Evolutionary conservation across 2,888 invertebrate genomes (phyloP).

Genomic region (Encarsia formosa): DNA sequence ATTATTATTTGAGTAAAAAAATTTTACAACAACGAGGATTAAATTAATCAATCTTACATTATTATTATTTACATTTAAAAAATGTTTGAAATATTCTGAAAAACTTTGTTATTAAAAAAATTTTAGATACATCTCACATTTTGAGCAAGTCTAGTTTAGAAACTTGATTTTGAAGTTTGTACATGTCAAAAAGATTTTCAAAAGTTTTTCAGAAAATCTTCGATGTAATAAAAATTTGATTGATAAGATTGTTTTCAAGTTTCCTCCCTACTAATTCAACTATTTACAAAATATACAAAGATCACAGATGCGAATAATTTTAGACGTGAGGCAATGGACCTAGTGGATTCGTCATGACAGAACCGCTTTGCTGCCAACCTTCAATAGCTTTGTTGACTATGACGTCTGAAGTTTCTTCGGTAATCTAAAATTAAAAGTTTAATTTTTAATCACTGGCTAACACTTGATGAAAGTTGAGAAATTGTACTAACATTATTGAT

Average conservation of each 20-base stretch:
- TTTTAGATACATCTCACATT: no score
- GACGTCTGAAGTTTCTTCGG: slow-evolving; percentile 75
- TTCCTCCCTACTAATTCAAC: slow-evolving; percentile 1
- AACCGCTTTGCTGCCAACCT: slow-evolving; percentile 79
- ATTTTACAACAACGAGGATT: no score
- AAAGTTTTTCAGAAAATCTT: neutral
- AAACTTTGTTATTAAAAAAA: no score
- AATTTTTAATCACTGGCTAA: neutral
- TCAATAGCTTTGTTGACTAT: slow-evolving; percentile 84
- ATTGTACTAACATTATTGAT: slow-evolving; percentile 60
- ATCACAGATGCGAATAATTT: no score
- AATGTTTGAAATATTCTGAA: no score
- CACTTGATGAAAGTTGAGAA: neutral
- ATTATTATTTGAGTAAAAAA: no score
- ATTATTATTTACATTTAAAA: no score
- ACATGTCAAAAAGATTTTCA: no score
- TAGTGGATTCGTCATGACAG: slow-evolving; percentile 47
- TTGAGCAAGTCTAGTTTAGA: no score
- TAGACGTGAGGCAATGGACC: slow-evolving; percentile 30
- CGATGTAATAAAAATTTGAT: neutral
- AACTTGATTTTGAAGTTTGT: neutral
- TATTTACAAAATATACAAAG: slow-evolving; percentile 7
- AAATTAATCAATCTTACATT: no score
- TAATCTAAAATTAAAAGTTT: slow-evolving; percentile 57
- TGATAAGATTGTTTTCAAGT: neutral